Conservation (phyloP, 2,888 invertebrate species). For the Caenorhabditis sulstoni region DNA sequence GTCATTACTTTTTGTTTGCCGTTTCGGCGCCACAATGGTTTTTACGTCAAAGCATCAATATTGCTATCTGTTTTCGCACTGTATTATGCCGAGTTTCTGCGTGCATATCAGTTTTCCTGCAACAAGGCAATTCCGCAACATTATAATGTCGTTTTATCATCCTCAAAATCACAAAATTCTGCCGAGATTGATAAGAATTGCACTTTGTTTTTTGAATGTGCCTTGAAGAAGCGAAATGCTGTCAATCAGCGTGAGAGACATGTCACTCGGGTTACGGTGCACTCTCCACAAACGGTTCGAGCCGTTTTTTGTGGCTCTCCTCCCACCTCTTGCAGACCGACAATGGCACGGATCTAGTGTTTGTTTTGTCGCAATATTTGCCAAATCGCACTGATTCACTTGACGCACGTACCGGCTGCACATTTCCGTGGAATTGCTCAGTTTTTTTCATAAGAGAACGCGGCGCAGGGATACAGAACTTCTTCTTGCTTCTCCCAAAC, state of each 20-base stretch:
- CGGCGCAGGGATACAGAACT: conserved; percentile 16
- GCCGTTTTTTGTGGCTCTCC: conserved; percentile 26
- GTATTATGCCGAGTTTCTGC: conserved; percentile 48
- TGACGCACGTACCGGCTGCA: conserved; percentile 39
- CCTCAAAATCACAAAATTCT: conserved; percentile 22
- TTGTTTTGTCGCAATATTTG: conserved; percentile 66
- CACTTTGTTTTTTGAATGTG: conserved; percentile 51
- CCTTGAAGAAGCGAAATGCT: conserved; percentile 1
- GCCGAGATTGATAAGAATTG: conserved; percentile 27
- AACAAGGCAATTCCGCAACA: conserved; percentile 52
- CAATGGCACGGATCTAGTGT: conserved; percentile 57
- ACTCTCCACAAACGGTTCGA: conserved; percentile 5
- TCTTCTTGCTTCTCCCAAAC: neutral
- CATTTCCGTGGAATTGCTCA: conserved; percentile 3
- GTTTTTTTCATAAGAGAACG: conserved; percentile 11
- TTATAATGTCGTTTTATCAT: conserved; percentile 35
- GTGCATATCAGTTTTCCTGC: conserved; percentile 47
- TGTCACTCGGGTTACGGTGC: conserved; percentile 20
- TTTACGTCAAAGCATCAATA: conserved; percentile 52
- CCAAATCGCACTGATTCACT: conserved; percentile 57
- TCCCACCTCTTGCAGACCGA: conserved; percentile 36
- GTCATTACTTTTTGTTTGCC: conserved; percentile 32
- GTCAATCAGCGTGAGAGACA: conserved; percentile 24
- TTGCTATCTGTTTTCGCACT: conserved; percentile 57
- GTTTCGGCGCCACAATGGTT: conserved; percentile 47